Percentiles rank a stretch among this genome's conserved stretches.
phyloP scores from a whole-genome alignment of 1,140 invertebrate species.

The Drosophila arizonae region DNA sequence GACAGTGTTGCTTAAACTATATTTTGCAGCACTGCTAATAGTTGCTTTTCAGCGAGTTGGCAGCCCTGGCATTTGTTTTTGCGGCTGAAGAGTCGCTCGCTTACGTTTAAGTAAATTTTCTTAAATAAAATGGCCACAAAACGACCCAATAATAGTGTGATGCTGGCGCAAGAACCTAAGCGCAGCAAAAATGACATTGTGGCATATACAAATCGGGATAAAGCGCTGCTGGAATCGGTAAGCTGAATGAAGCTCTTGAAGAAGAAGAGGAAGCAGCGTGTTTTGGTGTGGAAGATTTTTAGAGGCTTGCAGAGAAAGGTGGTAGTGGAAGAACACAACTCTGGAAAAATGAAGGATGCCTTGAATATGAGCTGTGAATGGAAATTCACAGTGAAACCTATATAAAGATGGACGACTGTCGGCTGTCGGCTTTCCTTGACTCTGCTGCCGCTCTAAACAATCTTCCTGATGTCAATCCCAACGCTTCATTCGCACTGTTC shows the following conservation, averaged over 20 bases:
- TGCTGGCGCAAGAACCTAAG: slow-evolving; percentile 86
- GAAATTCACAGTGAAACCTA: no score
- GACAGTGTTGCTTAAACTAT: neutral
- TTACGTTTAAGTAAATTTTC: slow-evolving; percentile 24
- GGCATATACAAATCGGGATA: slow-evolving; percentile 75
- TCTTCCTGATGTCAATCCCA: no score
- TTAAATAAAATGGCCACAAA: slow-evolving; percentile 64
- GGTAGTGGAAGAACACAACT: no score
- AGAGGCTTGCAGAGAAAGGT: neutral
- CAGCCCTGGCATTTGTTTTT: slow-evolving; percentile 47
- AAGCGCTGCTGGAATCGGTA: slow-evolving; percentile 79
- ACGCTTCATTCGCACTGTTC: neutral
- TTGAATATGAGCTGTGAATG: no score
- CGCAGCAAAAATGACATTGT: slow-evolving; percentile 86
- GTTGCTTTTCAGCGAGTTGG: slow-evolving; percentile 12
- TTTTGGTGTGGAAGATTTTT: neutral
- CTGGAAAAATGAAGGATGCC: no score
- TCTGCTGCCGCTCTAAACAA: no score
- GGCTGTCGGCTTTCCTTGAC: no score
- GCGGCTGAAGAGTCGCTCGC: slow-evolving; percentile 19
- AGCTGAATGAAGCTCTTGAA: slow-evolving; percentile 22
- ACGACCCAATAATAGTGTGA: slow-evolving; percentile 83
- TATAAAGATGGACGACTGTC: no score
- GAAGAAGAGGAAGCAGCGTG: slow-evolving; percentile 28
- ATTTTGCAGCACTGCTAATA: slow-evolving; percentile 7